Percentiles rank a stretch among this genome's conserved stretches.
Conservation (phyloP, 30 jellyfish, hydroid and myxozoan genomes). For the Aurelia coerulea region DNA sequence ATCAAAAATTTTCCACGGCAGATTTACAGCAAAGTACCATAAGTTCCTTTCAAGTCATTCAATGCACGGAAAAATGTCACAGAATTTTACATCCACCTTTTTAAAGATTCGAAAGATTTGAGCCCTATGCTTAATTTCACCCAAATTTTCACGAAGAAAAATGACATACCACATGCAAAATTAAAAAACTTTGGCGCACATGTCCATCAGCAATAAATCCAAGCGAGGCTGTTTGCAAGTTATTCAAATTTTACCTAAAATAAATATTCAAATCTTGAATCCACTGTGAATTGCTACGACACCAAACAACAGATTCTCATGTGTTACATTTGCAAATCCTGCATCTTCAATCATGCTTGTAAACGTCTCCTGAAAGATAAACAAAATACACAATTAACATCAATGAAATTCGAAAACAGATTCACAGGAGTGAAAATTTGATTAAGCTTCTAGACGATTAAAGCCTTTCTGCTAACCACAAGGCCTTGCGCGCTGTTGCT, state of each 20-base stretch:
- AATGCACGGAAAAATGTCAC: too few species aligned
- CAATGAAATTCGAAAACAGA: not conserved
- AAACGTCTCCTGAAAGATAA: conserved; percentile 65
- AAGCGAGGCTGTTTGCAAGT: not conserved
- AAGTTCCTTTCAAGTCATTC: too few species aligned
- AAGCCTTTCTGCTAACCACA: too few species aligned
- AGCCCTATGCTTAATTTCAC: too few species aligned
- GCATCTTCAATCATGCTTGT: conserved; percentile 86
- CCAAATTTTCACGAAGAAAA: too few species aligned
- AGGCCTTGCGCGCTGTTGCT: too few species aligned
- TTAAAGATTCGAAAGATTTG: too few species aligned
- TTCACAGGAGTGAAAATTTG: not conserved
- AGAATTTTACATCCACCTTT: too few species aligned
- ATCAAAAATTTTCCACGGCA: too few species aligned
- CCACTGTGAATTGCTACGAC: conserved; percentile 96
- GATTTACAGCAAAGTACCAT: too few species aligned
- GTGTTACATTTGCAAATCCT: conserved; percentile 82
- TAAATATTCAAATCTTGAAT: conserved; percentile 65
- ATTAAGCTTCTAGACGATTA: not conserved
- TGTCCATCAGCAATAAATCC: not conserved
- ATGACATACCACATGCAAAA: too few species aligned
- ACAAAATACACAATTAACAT: too few species aligned
- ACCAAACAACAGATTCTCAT: conserved; percentile 88
- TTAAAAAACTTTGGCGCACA: not conserved
- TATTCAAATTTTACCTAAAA: not conserved